These are phyloP conservation scores for Dryobates pubescens DNA, from an alignment of 2,797 vertebrate species.

Conservation along the genomic window DNA sequence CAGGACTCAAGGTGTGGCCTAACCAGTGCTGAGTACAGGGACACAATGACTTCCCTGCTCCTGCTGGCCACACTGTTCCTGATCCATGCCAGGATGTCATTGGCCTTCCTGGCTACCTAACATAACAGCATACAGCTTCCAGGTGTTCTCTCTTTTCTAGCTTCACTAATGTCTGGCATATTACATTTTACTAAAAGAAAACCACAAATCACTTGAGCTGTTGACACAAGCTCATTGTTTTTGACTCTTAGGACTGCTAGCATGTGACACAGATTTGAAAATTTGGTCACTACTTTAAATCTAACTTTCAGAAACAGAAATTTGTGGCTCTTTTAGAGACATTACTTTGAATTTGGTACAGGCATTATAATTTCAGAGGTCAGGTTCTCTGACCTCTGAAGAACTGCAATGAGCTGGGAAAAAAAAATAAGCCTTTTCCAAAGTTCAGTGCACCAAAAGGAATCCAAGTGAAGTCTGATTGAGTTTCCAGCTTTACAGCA, in stretches of 20 bases:
- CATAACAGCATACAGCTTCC: too few species aligned
- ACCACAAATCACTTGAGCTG: background rate
- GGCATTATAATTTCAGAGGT: background rate
- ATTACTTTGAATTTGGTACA: background rate
- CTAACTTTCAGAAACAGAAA: background rate
- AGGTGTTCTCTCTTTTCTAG: too few species aligned
- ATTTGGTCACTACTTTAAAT: background rate
- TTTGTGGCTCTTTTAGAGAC: background rate
- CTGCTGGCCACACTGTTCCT: too few species aligned
- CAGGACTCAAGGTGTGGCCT: too few species aligned
- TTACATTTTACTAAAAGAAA: background rate
- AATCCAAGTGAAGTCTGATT: background rate
- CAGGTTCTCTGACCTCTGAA: background rate
- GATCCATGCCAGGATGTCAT: too few species aligned
- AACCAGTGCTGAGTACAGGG: too few species aligned
- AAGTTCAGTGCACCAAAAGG: background rate
- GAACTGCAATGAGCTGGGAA: background rate
- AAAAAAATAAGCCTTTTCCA: background rate
- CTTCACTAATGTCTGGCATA: too few species aligned
- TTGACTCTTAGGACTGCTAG: background rate
- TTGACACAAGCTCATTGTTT: background rate
- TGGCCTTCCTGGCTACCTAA: too few species aligned
- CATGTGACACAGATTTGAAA: background rate
- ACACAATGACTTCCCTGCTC: too few species aligned
- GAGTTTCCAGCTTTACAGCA: background rate